Evolutionary conservation across 1,140 invertebrate species (phyloP).

Genomic region (Gryllus bimaculatus): DNA sequence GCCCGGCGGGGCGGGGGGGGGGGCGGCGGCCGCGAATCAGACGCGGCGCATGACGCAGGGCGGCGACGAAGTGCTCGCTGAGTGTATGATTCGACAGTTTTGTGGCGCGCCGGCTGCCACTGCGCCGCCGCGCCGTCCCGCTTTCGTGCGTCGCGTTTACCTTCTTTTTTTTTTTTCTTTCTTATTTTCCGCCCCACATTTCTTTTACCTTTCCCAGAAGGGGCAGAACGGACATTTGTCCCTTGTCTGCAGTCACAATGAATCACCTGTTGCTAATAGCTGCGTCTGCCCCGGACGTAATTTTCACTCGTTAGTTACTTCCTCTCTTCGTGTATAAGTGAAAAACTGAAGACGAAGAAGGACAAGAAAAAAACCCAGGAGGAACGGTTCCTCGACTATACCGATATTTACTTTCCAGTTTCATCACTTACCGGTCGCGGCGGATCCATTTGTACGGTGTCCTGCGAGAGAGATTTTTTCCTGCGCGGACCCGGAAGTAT

Average conservation of each 20-base stretch:
- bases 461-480: not conserved
- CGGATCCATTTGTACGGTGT: not conserved
- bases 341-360: not conserved
- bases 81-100: not conserved
- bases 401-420: constrained; percentile 1
- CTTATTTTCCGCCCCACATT: not conserved
- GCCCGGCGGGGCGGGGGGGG: too few species aligned
- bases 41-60: not conserved
- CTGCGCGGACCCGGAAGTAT: not conserved
- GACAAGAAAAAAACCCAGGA: not conserved
- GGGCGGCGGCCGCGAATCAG: not conserved
- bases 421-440: not conserved
- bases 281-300: not conserved
- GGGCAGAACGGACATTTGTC: not conserved
- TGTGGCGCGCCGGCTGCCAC: not conserved
- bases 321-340: not conserved
- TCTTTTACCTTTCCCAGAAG: not conserved
- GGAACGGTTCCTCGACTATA: not conserved
- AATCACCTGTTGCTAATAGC: constrained; percentile 1
- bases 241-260: not conserved
- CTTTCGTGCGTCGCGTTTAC: not conserved
- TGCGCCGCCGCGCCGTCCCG: not conserved
- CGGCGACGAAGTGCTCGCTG: too few species aligned
- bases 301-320: not conserved
- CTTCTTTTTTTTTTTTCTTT: not conserved